Evolutionary conservation across 2,797 vertebrate genomes (phyloP).

Genomic region (Hydrolagus colliei): DNA sequence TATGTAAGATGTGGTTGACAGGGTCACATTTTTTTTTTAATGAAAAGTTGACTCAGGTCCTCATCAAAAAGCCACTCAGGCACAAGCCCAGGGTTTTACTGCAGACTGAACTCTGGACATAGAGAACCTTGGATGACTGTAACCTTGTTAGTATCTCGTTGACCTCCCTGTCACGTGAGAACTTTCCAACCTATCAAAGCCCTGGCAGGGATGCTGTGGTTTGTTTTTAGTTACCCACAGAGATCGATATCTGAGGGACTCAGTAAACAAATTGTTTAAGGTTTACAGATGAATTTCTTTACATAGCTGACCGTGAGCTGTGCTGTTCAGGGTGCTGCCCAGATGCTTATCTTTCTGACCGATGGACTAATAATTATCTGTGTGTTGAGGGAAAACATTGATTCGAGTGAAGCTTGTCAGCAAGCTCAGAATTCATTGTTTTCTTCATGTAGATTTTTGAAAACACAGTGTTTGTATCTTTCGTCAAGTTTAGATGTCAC

Average conservation of each 20-base stretch:
- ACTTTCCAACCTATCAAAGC: not conserved
- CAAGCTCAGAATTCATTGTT: no score
- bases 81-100: not conserved
- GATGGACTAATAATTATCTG: not conserved
- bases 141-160: not conserved
- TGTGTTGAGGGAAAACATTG: no score
- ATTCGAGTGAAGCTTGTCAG: no score
- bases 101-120: not conserved
- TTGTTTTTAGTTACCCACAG: constrained; percentile 3
- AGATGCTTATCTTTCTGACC: not conserved
- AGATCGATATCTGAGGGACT: not conserved
- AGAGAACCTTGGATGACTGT: not conserved
- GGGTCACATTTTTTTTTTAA: no score
- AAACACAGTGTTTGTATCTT: no score
- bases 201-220: not conserved
- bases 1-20: no score
- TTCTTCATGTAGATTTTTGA: no score
- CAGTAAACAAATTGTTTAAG: not conserved
- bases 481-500: no score
- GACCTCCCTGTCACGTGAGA: not conserved
- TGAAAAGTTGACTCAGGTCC: not conserved
- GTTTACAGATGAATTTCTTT: not conserved
- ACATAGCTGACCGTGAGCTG: not conserved
- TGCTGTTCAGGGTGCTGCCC: not conserved
- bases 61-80: not conserved